phyloP scores from a whole-genome alignment of 2,888 invertebrate genomes.

The Eudemis profundana region DNA sequence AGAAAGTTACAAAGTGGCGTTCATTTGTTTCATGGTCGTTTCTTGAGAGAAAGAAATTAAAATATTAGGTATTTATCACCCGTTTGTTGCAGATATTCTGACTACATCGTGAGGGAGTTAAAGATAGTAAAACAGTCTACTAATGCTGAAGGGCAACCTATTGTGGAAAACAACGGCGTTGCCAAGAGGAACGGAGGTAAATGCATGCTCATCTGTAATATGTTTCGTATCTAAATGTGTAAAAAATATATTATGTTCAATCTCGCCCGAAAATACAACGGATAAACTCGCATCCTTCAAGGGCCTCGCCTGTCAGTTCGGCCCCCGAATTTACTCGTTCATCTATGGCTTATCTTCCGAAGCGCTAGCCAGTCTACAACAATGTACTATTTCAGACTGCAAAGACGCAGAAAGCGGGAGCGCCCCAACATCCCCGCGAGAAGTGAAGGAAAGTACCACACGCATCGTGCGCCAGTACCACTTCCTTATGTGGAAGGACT shows the following conservation, averaged over 20 bases:
- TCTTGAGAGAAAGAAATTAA: too few relatives aligned
- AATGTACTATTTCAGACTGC: constrained; percentile 57
- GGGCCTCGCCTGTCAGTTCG: too few relatives aligned
- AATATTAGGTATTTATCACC: background rate
- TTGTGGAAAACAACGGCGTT: constrained; percentile 79
- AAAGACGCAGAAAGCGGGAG: constrained; percentile 66
- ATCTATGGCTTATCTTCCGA: too few relatives aligned
- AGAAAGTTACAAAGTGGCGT: background rate
- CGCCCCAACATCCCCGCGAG: constrained; percentile 75
- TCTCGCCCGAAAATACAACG: too few relatives aligned
- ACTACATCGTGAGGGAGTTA: constrained; percentile 93
- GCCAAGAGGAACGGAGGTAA: constrained; percentile 81
- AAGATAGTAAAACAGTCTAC: constrained; percentile 84
- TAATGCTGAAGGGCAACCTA: constrained; percentile 76
- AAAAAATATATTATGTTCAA: too few relatives aligned
- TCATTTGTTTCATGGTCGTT: too few relatives aligned
- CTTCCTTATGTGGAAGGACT: constrained; percentile 98
- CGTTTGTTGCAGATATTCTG: constrained; percentile 86
- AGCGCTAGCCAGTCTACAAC: too few relatives aligned
- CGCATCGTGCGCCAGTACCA: constrained; percentile 93
- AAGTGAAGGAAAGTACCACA: constrained; percentile 62
- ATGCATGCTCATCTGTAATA: too few relatives aligned
- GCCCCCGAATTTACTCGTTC: too few relatives aligned
- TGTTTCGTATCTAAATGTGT: too few relatives aligned
- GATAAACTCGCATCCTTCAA: too few relatives aligned